These are phyloP conservation scores for Jordanella pulchra DNA, from an alignment of 2,797 vertebrate genomes.

Conservation along the genomic window DNA sequence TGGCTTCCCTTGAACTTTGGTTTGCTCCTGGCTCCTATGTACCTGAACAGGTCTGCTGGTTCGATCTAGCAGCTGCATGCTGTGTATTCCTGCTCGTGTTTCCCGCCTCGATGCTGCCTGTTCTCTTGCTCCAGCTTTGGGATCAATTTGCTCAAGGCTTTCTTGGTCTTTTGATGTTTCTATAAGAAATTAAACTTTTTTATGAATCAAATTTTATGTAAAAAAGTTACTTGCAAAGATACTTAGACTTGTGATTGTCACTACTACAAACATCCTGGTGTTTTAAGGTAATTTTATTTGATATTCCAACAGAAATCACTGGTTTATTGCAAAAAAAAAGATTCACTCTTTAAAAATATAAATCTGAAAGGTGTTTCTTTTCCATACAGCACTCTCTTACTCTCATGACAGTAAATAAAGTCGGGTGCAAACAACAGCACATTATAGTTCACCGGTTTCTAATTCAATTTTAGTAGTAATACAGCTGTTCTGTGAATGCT, in stretches of 20 bases:
- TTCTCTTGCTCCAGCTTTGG: conserved; percentile 19
- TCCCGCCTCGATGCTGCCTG: conserved; percentile 6
- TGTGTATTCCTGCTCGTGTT: conserved; percentile 3
- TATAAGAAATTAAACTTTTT: conserved; percentile 16
- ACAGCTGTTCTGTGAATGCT: neutral
- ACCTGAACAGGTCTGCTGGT: conserved; percentile 21
- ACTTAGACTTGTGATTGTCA: neutral
- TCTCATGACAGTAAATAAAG: neutral
- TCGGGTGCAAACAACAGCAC: neutral
- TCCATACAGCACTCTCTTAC: neutral
- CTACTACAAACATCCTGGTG: neutral
- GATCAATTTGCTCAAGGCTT: conserved; percentile 56
- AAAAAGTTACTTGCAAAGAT: neutral
- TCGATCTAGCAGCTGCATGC: neutral
- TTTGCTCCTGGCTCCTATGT: conserved; percentile 28
- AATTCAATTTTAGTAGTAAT: neutral
- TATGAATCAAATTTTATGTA: neutral
- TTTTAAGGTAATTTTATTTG: neutral
- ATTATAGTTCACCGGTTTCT: neutral
- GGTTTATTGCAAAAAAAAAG: neutral
- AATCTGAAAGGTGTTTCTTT: neutral
- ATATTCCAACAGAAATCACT: neutral
- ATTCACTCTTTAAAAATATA: neutral
- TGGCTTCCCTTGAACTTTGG: neutral
- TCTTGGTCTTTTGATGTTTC: conserved; percentile 41